Evolutionary conservation across 2,113 vertebrate species (phyloP), one percentile per base, ranked within the genome.

Genomic region (Elanoides forficatus): DNA sequence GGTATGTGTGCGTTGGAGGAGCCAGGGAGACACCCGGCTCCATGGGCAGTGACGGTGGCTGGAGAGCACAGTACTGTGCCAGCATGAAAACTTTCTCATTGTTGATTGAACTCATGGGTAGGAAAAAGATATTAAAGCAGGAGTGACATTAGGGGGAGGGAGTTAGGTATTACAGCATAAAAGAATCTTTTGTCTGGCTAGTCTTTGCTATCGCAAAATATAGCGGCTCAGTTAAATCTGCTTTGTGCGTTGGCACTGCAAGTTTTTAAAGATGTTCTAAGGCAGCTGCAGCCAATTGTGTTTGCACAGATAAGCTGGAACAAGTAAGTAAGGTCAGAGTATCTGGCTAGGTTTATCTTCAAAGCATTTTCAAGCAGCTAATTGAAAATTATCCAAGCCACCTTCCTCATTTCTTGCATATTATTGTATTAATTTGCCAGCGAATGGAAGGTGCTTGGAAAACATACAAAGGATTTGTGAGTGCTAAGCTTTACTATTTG

Each of bases 311-410:
- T 96, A 94, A 94, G 78, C 86, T 95, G 94, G 73, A 87, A 86
- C 70, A 91, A 96, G 75, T 79, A 87, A 85, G 76, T 34, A 89
- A 75, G 73, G 60, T 85, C 56, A 48, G 89, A 89, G 95, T 95
- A 90, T 66, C 81, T 94, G 88, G 40, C 58, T 91, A 76, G 88
- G 65, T 94, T 85, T 87, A 68, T 94, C 94, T 96, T 97, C 94
- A 96, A 95, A 91, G 95, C 74, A 32, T 95, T 97, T 97, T 91
- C 42, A 26, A 70, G 93, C 66, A 93, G 87, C 84, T 96, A 95
- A 95, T 85, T 95, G 95, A 97, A 96, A 94, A 94, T 87, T 94
- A 94, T 81, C 81, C 73, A 94, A 95, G 80, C 56, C 70, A 95
- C 91, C 78, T 91, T 94, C 90, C 53, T 80, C 84, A 48, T 97